Conservation (phyloP, 2,888 invertebrate species). For the Pandemis corylana region DNA sequence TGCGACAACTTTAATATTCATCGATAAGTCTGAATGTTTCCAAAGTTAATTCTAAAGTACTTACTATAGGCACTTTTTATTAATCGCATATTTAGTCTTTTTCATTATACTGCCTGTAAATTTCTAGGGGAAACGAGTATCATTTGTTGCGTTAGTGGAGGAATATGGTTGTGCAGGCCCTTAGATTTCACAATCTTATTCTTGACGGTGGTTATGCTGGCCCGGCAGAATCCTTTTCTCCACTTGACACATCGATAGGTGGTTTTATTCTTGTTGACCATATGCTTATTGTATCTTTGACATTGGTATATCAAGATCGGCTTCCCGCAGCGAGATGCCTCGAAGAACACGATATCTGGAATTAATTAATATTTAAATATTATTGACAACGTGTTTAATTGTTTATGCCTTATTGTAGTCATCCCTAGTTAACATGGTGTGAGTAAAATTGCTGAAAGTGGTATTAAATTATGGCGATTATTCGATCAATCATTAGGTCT, state of each 20-base stretch:
- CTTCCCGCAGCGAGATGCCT: conserved; percentile 33
- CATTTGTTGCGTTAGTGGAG: conserved; percentile 8
- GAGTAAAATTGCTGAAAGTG: no score
- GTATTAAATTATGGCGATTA: no score
- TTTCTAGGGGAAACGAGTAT: not conserved
- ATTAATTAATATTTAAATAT: not conserved
- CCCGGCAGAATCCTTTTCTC: conserved; percentile 32
- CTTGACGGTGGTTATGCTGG: conserved; percentile 23
- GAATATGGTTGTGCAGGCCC: conserved; percentile 19
- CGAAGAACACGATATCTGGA: conserved; percentile 18
- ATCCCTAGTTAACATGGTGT: not conserved
- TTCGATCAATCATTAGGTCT: no score
- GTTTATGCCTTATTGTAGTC: not conserved
- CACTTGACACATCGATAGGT: conserved; percentile 34
- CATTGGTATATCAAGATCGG: conserved; percentile 30
- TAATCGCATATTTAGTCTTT: not conserved
- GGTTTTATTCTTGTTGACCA: conserved; percentile 8
- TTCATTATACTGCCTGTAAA: not conserved
- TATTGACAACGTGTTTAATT: no score
- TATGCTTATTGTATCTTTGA: conserved; percentile 29
- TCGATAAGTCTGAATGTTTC: no score
- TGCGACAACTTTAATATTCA: no score
- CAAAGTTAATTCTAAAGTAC: not conserved
- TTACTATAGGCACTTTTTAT: not conserved
- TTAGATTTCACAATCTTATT: conserved; percentile 17